phyloP scores from a whole-genome alignment of 2,888 invertebrate genomes.

The Gisinianus flammeolus region DNA sequence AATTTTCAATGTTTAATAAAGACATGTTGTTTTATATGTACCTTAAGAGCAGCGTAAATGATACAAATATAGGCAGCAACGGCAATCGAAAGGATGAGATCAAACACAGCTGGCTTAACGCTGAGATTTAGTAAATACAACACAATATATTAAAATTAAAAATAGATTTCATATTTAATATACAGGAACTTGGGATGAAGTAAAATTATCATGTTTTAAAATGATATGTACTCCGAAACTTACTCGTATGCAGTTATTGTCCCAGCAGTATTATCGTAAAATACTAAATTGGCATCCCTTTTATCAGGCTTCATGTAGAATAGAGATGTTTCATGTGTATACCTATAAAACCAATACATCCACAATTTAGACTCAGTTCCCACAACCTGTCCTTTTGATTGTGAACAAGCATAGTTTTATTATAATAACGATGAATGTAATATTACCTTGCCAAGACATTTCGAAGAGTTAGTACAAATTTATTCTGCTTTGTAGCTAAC shows the following conservation, averaged over 20 bases:
- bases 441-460: constrained; percentile 69
- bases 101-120: constrained; percentile 97
- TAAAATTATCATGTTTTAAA: neutral
- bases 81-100: constrained; percentile 86
- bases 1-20: too few relatives aligned
- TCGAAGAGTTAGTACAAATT: constrained; percentile 73
- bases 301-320: constrained; percentile 76
- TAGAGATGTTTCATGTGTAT: constrained; percentile 54
- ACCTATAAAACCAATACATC: constrained; percentile 44
- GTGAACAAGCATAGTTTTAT: too few relatives aligned
- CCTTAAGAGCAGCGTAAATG: constrained; percentile 80
- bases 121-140: constrained; percentile 65
- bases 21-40: constrained; percentile 43
- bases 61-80: constrained; percentile 83
- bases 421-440: neutral
- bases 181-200: neutral
- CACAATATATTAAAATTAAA: neutral
- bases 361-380: too few relatives aligned
- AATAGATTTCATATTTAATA: neutral
- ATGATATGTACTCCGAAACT: constrained; percentile 55
- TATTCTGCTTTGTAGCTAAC: constrained; percentile 70
- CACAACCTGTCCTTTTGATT: too few relatives aligned
- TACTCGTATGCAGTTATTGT: constrained; percentile 87
- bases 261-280: constrained; percentile 83
- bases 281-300: constrained; percentile 90